Percentiles rank a stretch among this genome's conserved stretches.
phyloP scores from a whole-genome alignment of 1,140 invertebrate genomes.

The Neomicropteryx cornuta region DNA sequence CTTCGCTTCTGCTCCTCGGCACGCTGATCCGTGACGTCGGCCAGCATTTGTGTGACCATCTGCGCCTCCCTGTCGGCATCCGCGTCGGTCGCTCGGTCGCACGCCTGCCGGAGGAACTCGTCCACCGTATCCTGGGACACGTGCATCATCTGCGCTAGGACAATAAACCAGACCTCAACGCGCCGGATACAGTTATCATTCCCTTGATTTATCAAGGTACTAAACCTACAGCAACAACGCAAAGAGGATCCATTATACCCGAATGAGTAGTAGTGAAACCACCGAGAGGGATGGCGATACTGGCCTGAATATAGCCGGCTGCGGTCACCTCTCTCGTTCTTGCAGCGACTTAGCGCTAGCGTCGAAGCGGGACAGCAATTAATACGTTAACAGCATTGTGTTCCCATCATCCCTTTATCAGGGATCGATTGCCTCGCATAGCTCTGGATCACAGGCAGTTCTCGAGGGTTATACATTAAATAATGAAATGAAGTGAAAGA shows the following conservation, averaged over 20 bases:
- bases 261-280: neutral
- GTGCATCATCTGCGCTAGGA: slow-evolving; percentile 21
- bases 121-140: slow-evolving; percentile 31
- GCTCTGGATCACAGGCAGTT: neutral
- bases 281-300: neutral
- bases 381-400: neutral
- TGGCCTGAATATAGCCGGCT: neutral
- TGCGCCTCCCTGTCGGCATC: no score
- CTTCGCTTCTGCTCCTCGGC: slow-evolving; percentile 19
- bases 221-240: neutral
- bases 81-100: no score
- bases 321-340: neutral
- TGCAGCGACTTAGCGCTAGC: neutral
- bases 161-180: no score
- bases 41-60: no score
- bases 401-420: neutral
- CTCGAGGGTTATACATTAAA: neutral
- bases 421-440: neutral
- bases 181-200: no score
- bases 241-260: neutral
- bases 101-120: slow-evolving; percentile 23
- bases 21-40: slow-evolving; percentile 20
- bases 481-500: neutral
- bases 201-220: no score
- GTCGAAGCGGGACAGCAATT: neutral